Base-by-base conservation (phyloP, 2,797 vertebrate species). In the Furcifer pardalis region DNA sequence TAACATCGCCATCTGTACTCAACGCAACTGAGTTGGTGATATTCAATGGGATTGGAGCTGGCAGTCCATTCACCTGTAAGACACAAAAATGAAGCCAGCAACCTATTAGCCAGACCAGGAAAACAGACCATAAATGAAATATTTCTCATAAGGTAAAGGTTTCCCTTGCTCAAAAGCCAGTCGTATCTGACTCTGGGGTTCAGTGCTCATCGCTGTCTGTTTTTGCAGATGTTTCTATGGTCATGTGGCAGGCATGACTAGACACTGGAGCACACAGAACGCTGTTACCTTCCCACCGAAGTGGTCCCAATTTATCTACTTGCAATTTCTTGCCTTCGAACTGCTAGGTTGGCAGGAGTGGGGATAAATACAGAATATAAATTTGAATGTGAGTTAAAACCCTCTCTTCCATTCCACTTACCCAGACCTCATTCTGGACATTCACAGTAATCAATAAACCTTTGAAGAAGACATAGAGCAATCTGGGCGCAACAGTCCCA, bases 11-110 rank as follows among this genome's bases (percentile, higher is more conserved):
- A 19, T 13, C 27, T 60, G 66, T 7, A 7, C 32, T 37, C 35
- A 74, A 5, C 1, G 87, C 93, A 63, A 95, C 86, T 40, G 88
- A 89, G 62, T 94, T 83, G 0, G 94, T 91, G 44, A 95, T 40
- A 2, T 91, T 82, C 44, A 46, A 87, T 52, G 97, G 96, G 71
- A 96, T 93, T 27, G 81, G 81, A 60, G 92, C 87, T 71, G 74
- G 94, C 77, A 88, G 93, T 60, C 97, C 97, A 9, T 97, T 97
- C 71, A 97, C 93, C 97, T 97, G 89, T 32, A 78, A 79, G 30
- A 30, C 44, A 37, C 7, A 10, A 46, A 37, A 21, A 84, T 21
- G 52, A 77, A 15, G 30, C 9, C 30, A 15, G 17, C n/a, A 62
- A 17, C 7, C 44, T 52, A 3, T 35, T 30, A 63, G 66, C 27